Evolutionary conservation across 2,797 vertebrate genomes (phyloP).

Genomic region (Siniperca obscura): DNA sequence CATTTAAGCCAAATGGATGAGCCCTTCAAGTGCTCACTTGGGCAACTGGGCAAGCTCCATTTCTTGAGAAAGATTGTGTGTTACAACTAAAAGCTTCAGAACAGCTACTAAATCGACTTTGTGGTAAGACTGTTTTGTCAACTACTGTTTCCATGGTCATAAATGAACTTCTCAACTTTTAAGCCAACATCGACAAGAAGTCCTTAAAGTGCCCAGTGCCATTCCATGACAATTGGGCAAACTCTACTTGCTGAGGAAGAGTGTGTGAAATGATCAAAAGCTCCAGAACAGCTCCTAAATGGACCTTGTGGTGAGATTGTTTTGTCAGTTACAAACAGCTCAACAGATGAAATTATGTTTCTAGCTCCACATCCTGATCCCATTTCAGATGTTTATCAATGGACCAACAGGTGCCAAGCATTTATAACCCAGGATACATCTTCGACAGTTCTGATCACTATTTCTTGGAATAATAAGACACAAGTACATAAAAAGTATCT

Average conservation of each 20-base stretch:
- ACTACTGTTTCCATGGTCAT: neutral
- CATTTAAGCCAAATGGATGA: neutral
- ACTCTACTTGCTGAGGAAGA: neutral
- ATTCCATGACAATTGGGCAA: neutral
- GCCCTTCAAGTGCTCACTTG: neutral
- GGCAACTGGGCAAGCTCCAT: no score
- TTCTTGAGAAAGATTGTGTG: neutral
- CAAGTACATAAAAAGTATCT: conserved; percentile 8
- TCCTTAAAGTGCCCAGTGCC: neutral
- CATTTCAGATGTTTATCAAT: conserved; percentile 45
- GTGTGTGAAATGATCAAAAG: neutral
- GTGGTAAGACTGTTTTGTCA: neutral
- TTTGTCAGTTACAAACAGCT: conserved; percentile 27
- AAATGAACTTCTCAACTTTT: neutral
- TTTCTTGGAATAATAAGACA: conserved; percentile 29
- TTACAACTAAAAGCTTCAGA: neutral
- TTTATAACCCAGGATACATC: conserved; percentile 44
- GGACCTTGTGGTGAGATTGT: conserved; percentile 1
- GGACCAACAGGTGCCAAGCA: conserved; percentile 46
- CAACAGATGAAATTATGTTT: conserved; percentile 61
- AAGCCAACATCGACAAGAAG: neutral
- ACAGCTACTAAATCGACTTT: neutral
- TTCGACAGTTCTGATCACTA: conserved; percentile 28
- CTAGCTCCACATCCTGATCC: conserved; percentile 54
- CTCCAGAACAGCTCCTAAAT: conserved; percentile 1